Base-by-base conservation (phyloP, 2,888 invertebrate genomes). In the Drosophila falleni region DNA sequence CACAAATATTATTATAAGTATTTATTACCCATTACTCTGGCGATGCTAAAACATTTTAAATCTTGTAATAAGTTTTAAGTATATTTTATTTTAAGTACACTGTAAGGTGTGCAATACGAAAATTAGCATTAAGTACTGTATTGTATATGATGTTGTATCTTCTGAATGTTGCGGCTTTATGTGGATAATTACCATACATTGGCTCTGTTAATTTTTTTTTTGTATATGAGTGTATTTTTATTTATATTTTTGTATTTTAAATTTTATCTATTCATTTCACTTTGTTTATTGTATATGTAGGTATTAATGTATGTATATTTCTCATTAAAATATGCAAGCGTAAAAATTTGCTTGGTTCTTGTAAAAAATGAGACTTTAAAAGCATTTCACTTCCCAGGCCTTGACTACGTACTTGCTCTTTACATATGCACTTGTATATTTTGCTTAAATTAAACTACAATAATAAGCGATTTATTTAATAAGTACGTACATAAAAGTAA, bases 361-460 rank as follows among this genome's bases (percentile, higher is more conserved):
- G 87, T 82, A 89, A 87, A 84, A 87, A 89, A 89, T 82, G 86
- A 89, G 86, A 90, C 89, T 90, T 90, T 90, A 90, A 90, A 90
- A 90, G 90, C 90, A 86, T 89, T 87, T 87, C 77, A 73, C 80
- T 87, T 85, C 65, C 88, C 81, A 82, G 82, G 90, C 80, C 74
- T 77, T 75, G 51, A 63, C 73, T 56, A 63, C 62, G 35, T 74
- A 42, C 72, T 74, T 78, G 76, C 74, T 74, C 79, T 79, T 77
- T 78, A 74, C 71, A 74, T 47, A 15, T 76, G 71, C 71, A 69
- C 47, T 82, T 89, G 78, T 85, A 86, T 78, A 79, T 82, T 85
- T 78, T 81, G 84, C 90, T 89, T 89, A 90, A 90, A 86, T 78
- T 88, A 86, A 87, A 86, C 89, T 89, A 89, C 81, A 78, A 89